These are phyloP conservation scores for Heteromyza rotundicornis DNA, from an alignment of 2,888 invertebrate genomes.

Conservation along the genomic window DNA sequence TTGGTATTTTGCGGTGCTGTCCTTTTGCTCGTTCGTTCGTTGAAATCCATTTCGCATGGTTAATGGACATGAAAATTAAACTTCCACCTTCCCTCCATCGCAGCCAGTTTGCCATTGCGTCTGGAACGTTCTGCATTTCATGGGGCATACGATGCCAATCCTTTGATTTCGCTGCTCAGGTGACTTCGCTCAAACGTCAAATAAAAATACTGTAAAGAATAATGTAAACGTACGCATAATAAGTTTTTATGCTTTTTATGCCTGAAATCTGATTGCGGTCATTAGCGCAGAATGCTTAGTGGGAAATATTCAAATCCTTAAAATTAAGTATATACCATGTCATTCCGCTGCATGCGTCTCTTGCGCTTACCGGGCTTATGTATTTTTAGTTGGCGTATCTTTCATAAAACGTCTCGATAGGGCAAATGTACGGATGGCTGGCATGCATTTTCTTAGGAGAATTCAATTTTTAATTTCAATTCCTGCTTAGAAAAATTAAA, in stretches of 20 bases:
- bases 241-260: constrained; percentile 11
- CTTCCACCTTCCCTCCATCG: constrained; percentile 17
- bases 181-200: too few species aligned
- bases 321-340: background rate
- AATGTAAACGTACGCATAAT: constrained; percentile 9
- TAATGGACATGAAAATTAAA: constrained; percentile 58
- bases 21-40: constrained; percentile 17
- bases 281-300: constrained; percentile 1
- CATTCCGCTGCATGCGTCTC: background rate
- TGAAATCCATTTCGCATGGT: constrained; percentile 46
- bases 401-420: too few species aligned
- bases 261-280: constrained; percentile 1
- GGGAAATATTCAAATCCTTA: background rate
- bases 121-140: constrained; percentile 22
- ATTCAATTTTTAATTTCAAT: too few species aligned
- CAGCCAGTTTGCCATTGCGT: background rate
- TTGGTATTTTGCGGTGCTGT: background rate
- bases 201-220: background rate
- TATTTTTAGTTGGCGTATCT: background rate
- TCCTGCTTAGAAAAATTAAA: too few species aligned
- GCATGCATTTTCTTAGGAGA: too few species aligned
- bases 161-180: background rate
- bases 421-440: too few species aligned
- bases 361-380: background rate
- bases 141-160: too few species aligned